Conservation (phyloP, 2,113 vertebrate species). For the Candoia aspera region DNA sequence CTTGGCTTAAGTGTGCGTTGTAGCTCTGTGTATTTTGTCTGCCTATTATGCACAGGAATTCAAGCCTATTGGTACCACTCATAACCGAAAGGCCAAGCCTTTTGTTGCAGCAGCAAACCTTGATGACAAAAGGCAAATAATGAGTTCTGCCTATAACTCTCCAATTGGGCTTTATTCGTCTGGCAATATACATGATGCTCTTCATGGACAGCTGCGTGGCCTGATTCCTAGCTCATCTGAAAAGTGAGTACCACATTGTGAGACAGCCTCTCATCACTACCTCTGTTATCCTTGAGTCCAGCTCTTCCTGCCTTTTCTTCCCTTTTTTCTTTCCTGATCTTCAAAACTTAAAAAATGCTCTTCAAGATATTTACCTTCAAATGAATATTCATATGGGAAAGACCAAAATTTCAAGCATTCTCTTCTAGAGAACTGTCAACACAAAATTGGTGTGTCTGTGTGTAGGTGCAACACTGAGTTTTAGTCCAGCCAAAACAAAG, state of each 20-base stretch:
- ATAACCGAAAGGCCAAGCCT: slow-evolving; percentile 94
- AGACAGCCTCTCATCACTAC: not conserved
- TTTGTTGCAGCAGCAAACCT: slow-evolving; percentile 96
- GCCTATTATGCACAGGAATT: slow-evolving; percentile 84
- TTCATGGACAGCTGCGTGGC: slow-evolving; percentile 92
- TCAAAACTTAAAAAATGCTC: not conserved
- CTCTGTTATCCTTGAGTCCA: slow-evolving; percentile 63
- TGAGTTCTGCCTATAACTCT: slow-evolving; percentile 96
- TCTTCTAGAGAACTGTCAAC: not conserved
- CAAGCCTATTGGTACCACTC: slow-evolving; percentile 88
- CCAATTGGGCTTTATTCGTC: slow-evolving; percentile 98
- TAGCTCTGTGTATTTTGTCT: slow-evolving; percentile 84
- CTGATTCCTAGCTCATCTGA: slow-evolving; percentile 81
- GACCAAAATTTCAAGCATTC: slow-evolving; percentile 6
- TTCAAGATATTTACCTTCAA: slow-evolving; percentile 7
- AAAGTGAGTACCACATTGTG: slow-evolving; percentile 78
- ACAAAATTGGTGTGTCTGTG: not conserved
- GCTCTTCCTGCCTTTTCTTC: slow-evolving; percentile 72
- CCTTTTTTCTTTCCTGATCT: slow-evolving; percentile 21
- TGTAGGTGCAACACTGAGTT: not conserved
- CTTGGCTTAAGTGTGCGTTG: slow-evolving; percentile 72
- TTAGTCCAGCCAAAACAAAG: not conserved
- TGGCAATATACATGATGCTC: slow-evolving; percentile 95
- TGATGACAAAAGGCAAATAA: slow-evolving; percentile 95
- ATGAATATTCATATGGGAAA: slow-evolving; percentile 7